These are phyloP conservation scores for Palythoa grandiflora DNA, from an alignment of 92 coral and sea anemone genomes.

Conservation along the genomic window DNA sequence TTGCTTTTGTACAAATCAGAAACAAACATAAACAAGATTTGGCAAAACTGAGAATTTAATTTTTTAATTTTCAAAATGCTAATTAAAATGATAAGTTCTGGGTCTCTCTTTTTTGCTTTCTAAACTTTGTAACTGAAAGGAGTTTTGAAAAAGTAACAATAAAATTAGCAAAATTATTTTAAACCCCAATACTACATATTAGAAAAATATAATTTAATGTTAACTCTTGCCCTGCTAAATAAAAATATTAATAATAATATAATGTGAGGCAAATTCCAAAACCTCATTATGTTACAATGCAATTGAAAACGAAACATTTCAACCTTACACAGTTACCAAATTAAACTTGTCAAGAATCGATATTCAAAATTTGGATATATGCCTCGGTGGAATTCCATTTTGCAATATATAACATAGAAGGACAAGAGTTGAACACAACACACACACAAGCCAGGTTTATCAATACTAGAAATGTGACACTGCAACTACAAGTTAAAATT, in stretches of 20 bases:
- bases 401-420: background rate
- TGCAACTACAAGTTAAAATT: background rate
- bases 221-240: background rate
- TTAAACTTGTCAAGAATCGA: background rate
- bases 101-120: background rate
- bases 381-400: background rate
- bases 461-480: background rate
- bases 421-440: background rate
- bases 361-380: background rate
- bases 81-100: background rate
- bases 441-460: background rate
- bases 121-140: background rate
- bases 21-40: background rate
- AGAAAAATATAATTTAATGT: background rate
- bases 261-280: background rate
- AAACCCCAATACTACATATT: background rate
- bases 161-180: background rate
- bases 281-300: background rate
- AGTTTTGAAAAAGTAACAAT: background rate
- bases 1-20: no score
- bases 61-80: background rate
- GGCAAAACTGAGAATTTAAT: background rate
- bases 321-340: no score
- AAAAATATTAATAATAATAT: background rate
- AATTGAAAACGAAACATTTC: background rate